A percentile compares a stretch with the other conserved stretches of the same genome.
phyloP scores from a whole-genome alignment of 2,888 invertebrate genomes.

The Dicyrtomina minuta region DNA sequence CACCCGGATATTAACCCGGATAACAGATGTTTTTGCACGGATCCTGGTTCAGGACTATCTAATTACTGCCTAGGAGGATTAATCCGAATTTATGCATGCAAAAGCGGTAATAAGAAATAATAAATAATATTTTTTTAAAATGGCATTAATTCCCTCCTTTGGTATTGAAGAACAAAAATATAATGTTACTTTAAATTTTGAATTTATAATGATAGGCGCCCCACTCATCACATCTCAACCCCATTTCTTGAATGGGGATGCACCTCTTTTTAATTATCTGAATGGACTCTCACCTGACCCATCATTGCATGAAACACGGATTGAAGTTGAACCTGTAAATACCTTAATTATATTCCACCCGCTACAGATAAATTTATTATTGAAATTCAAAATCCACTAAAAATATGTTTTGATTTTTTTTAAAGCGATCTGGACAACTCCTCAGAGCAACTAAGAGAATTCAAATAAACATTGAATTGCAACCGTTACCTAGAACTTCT shows the following conservation, averaged over 20 bases:
- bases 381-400: too few species aligned
- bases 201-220: constrained; percentile 25
- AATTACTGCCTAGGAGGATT: constrained; percentile 28
- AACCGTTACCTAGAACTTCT: constrained; percentile 19
- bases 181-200: background rate
- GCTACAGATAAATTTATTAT: too few species aligned
- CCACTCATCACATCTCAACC: constrained; percentile 31
- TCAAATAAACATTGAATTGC: constrained; percentile 48
- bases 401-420: background rate
- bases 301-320: constrained; percentile 23
- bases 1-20: constrained; percentile 39
- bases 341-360: too few species aligned
- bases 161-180: background rate
- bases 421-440: constrained; percentile 48
- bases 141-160: background rate
- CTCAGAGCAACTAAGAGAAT: constrained; percentile 43
- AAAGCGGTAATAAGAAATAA: constrained; percentile 23
- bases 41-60: constrained; percentile 10
- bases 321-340: constrained; percentile 36
- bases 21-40: constrained; percentile 41
- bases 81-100: constrained; percentile 36
- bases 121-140: background rate
- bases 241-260: constrained; percentile 32
- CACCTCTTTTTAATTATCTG: background rate
- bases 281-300: constrained; percentile 21